Conservation (phyloP, 2,113 vertebrate genomes). For the Cyanoderma ruficeps region DNA sequence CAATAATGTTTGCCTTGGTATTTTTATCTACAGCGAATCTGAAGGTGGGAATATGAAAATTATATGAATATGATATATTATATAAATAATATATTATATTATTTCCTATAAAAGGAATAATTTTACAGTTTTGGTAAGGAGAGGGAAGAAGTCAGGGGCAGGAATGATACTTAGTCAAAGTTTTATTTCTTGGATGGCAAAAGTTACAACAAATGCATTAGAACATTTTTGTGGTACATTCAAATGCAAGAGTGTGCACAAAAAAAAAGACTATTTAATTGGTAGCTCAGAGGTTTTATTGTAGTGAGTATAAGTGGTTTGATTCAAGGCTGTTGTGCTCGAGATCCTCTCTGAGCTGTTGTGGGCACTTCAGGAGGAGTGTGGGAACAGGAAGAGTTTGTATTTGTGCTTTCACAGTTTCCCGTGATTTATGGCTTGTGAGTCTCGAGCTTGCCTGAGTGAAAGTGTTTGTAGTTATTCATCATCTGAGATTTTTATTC, state of each 20-base stretch:
- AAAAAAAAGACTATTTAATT: neutral
- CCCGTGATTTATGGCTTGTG: neutral
- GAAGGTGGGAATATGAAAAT: neutral
- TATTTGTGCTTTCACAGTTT: neutral
- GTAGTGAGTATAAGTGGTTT: neutral
- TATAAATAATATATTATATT: no score
- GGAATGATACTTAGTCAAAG: neutral
- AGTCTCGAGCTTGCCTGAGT: neutral
- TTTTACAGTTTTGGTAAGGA: neutral
- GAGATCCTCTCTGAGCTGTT: neutral
- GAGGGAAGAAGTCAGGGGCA: neutral
- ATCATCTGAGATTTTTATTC: neutral
- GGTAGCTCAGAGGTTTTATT: neutral
- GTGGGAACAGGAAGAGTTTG: neutral
- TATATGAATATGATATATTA: no score
- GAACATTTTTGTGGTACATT: neutral
- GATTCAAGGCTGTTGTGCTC: neutral
- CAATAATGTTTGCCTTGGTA: neutral
- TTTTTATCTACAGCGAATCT: neutral
- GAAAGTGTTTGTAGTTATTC: neutral
- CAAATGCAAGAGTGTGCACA: neutral
- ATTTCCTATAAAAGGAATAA: neutral
- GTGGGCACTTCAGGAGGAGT: neutral
- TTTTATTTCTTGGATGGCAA: neutral
- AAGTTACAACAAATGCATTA: neutral